Conservation (phyloP, 2,888 invertebrate genomes). For the Tigriopus californicus region DNA sequence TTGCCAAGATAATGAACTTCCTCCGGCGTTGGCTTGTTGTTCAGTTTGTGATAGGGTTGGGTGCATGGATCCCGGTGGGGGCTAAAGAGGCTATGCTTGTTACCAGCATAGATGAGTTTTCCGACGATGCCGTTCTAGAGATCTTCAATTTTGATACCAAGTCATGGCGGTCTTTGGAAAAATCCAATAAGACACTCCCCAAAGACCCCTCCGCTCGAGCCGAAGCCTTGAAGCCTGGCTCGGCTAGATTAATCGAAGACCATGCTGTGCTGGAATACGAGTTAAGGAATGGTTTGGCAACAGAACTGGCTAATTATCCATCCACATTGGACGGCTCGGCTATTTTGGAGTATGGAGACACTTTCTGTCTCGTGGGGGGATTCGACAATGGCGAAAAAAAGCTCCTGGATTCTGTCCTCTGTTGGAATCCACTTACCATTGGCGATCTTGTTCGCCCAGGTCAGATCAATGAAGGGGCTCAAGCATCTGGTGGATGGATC, state of each 20-base stretch:
- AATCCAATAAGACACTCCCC: background rate
- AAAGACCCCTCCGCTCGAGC: background rate
- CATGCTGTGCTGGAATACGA: constrained; percentile 7
- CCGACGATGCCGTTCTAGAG: constrained; percentile 3
- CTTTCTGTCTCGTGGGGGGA: constrained; percentile 2
- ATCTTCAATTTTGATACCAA: background rate
- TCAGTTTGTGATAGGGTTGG: too few species aligned
- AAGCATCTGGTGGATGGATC: background rate
- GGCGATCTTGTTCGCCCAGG: background rate
- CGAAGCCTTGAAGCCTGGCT: background rate
- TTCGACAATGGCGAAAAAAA: background rate
- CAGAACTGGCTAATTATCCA: background rate
- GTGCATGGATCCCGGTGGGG: too few species aligned
- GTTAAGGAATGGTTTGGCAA: background rate
- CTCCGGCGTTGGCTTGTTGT: too few species aligned
- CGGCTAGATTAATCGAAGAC: constrained; percentile 1
- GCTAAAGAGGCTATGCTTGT: constrained; percentile 3
- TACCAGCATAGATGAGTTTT: background rate
- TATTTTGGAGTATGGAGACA: constrained; percentile 7
- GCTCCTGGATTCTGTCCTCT: background rate
- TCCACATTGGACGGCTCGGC: background rate
- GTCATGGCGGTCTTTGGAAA: background rate
- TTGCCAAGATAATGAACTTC: too few species aligned
- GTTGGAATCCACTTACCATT: constrained; percentile 4
- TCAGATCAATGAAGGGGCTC: background rate